Conservation (phyloP, 2,888 invertebrate genomes). For the Micropterix aruncella region DNA sequence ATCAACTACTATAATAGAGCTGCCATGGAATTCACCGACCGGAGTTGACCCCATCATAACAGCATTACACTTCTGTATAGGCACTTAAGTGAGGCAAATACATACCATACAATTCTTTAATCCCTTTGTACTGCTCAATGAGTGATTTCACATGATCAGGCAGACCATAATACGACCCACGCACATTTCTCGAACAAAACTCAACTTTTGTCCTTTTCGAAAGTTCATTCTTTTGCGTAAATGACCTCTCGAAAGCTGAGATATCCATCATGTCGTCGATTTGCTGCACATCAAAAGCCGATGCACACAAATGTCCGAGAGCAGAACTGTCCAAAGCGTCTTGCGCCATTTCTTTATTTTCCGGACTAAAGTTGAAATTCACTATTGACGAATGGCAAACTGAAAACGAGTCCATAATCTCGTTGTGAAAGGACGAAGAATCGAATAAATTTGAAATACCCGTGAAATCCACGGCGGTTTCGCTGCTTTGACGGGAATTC, state of each 20-base stretch:
- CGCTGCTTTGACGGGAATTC: background rate
- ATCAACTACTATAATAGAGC: no score
- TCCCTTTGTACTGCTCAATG: conserved; percentile 63
- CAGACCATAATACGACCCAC: conserved; percentile 62
- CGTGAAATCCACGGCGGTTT: background rate
- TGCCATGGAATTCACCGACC: conserved; percentile 1
- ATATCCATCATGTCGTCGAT: background rate
- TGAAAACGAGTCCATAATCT: background rate
- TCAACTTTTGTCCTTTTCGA: conserved; percentile 1
- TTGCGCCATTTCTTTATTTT: background rate
- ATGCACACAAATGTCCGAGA: background rate
- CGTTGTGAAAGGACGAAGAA: background rate
- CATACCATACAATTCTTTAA: conserved; percentile 69
- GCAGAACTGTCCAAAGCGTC: background rate
- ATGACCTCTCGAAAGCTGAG: conserved; percentile 1
- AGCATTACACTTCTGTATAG: no score
- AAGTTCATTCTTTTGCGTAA: conserved; percentile 1
- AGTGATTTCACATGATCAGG: conserved; percentile 55
- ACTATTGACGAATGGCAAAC: background rate
- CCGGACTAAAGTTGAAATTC: background rate
- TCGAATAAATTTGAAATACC: background rate
- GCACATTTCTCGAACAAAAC: conserved; percentile 10
- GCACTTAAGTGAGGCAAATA: no score
- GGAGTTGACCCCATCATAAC: conserved; percentile 1
- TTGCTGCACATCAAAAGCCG: background rate